Evolutionary conservation across 2,113 vertebrate species (phyloP).

Genomic region (Pseudorhombus dupliciocellatus): DNA sequence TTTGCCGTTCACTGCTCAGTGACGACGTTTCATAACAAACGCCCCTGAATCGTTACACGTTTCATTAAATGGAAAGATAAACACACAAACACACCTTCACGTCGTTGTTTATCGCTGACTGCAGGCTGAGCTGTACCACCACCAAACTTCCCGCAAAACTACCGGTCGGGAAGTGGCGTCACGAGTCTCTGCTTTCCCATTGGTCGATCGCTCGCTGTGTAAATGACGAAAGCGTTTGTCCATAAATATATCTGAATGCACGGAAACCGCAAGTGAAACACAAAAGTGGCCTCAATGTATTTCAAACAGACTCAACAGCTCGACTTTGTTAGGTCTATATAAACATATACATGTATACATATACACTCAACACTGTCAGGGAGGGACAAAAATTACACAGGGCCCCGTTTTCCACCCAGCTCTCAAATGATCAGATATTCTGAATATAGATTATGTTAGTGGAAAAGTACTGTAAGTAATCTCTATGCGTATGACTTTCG

Average conservation of each 20-base stretch:
- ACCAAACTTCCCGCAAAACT: slow-evolving; percentile 79
- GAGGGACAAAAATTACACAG: too few relatives aligned
- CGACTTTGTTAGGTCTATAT: too few relatives aligned
- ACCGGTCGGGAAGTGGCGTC: slow-evolving; percentile 49
- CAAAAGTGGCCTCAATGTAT: not conserved
- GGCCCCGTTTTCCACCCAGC: too few relatives aligned
- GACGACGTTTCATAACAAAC: too few relatives aligned
- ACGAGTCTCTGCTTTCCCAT: slow-evolving; percentile 15
- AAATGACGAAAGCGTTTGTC: not conserved
- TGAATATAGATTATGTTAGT: too few relatives aligned
- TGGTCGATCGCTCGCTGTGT: slow-evolving; percentile 22
- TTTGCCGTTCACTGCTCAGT: not conserved
- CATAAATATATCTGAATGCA: not conserved
- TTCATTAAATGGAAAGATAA: not conserved
- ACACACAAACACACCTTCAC: slow-evolving; percentile 43
- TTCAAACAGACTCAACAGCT: not conserved
- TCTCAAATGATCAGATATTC: too few relatives aligned
- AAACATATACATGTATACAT: too few relatives aligned
- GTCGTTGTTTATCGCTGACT: not conserved
- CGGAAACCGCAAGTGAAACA: not conserved
- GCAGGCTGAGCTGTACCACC: not conserved
- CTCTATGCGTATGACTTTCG: too few relatives aligned
- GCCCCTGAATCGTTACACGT: accelerated
- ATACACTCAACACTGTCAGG: too few relatives aligned
- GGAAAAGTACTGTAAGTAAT: too few relatives aligned